Evolutionary conservation across 2,113 vertebrate species (phyloP).

Genomic region (Rutilus rutilus): DNA sequence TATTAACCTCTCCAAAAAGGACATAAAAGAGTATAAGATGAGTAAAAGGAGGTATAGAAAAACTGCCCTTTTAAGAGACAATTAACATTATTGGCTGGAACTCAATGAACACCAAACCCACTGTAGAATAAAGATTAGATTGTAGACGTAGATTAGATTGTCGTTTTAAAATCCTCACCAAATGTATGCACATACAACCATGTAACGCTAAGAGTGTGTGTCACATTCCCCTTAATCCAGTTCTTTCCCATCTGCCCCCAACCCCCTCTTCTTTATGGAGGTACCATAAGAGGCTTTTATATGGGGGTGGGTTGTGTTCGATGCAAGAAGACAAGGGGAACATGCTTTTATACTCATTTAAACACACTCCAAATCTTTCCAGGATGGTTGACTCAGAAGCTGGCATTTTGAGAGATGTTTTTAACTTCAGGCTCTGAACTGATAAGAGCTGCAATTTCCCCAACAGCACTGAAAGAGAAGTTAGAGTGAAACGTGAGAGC

Average conservation of each 20-base stretch:
- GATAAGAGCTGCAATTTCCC: neutral
- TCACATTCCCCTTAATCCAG: slow-evolving; percentile 20
- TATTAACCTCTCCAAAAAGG: slow-evolving; percentile 54
- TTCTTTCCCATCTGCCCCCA: slow-evolving; percentile 2
- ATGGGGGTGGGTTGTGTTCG: slow-evolving; percentile 12
- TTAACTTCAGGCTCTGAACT: neutral
- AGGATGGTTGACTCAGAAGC: neutral
- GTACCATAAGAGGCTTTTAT: slow-evolving; percentile 41
- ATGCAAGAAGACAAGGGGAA: neutral
- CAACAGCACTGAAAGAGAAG: neutral
- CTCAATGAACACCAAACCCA: neutral
- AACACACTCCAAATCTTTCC: neutral
- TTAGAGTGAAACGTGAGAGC: neutral
- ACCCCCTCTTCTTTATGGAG: slow-evolving; percentile 19
- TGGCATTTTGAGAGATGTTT: neutral
- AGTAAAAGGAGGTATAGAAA: neutral
- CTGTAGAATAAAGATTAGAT: neutral
- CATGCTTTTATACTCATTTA: neutral
- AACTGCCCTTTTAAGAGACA: neutral
- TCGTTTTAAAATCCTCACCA: neutral
- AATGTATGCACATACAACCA: neutral
- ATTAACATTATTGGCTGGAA: neutral
- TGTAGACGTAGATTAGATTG: neutral
- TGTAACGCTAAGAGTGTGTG: neutral
- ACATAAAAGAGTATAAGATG: slow-evolving; percentile 1